Conservation (phyloP, 2,888 invertebrate species). For the Ectemnius lituratus region DNA sequence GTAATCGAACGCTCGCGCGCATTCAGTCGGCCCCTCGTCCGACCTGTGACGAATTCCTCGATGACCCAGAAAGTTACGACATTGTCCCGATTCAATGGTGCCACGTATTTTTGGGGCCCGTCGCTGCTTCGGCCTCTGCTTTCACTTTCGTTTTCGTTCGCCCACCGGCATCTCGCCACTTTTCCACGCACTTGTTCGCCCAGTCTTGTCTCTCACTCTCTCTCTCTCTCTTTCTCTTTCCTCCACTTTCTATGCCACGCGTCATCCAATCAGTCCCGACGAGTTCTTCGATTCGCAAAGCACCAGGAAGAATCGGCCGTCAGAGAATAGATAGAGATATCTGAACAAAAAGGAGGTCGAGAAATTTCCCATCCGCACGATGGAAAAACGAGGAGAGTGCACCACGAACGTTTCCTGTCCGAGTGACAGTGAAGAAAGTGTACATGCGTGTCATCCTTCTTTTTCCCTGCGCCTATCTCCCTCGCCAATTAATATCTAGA, state of each 20-base stretch:
- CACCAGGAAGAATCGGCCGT: background rate
- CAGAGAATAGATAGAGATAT: background rate
- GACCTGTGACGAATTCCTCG: background rate
- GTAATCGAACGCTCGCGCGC: too few species aligned
- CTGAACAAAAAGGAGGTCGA: background rate
- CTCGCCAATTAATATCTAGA: constrained; percentile 58
- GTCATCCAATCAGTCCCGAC: constrained; percentile 23
- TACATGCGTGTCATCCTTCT: constrained; percentile 33
- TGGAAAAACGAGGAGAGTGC: constrained; percentile 18
- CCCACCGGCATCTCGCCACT: constrained; percentile 28
- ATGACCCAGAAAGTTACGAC: constrained; percentile 5
- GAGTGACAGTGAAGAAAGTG: constrained; percentile 54
- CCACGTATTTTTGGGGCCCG: background rate
- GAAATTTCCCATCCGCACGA: background rate
- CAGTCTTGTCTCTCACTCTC: constrained; percentile 48
- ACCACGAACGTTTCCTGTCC: constrained; percentile 43
- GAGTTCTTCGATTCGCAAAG: constrained; percentile 23
- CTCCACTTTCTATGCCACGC: constrained; percentile 53
- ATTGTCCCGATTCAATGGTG: background rate
- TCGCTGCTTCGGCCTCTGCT: constrained; percentile 8
- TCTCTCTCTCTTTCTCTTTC: constrained; percentile 61
- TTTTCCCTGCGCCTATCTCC: constrained; percentile 15
- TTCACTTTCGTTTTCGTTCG: constrained; percentile 46
- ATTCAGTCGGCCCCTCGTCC: too few species aligned
- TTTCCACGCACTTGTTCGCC: constrained; percentile 40